phyloP scores from a whole-genome alignment of 2,797 vertebrate species.

The Chromis chromis region DNA sequence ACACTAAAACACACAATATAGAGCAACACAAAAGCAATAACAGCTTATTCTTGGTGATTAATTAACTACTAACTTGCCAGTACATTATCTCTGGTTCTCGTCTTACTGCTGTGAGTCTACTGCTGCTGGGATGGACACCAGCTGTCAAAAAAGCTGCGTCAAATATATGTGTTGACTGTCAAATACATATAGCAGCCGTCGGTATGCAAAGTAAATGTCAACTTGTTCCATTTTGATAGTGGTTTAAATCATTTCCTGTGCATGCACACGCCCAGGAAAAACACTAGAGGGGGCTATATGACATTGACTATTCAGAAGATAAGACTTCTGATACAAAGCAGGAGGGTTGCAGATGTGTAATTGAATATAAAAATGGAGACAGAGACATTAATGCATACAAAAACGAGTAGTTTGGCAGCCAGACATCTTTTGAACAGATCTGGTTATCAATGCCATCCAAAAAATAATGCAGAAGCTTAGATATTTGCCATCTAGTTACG shows the following conservation, averaged over 20 bases:
- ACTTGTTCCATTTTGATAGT: background rate
- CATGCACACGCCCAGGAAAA: slow-evolving; percentile 33
- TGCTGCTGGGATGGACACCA: background rate
- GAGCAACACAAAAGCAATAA: background rate
- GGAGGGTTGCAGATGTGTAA: background rate
- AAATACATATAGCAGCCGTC: slow-evolving; percentile 1
- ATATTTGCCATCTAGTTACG: background rate
- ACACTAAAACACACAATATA: background rate
- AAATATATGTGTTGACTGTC: background rate
- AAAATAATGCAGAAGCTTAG: background rate
- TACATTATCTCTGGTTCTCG: background rate
- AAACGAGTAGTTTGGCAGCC: background rate
- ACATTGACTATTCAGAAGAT: slow-evolving; percentile 8
- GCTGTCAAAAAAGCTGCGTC: background rate
- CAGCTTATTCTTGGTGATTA: background rate
- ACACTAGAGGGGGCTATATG: slow-evolving; percentile 75
- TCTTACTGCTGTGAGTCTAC: background rate
- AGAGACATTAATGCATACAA: slow-evolving; percentile 1
- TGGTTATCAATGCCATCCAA: background rate
- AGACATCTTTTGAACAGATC: background rate
- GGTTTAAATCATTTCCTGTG: background rate
- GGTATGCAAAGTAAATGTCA: background rate
- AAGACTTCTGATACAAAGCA: background rate
- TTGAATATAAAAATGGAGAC: background rate
- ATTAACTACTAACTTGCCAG: background rate